A percentile compares a stretch with the other conserved stretches of the same genome.
Conservation (phyloP, 2,888 invertebrate genomes). For the Cordylochernes scorpioides region DNA sequence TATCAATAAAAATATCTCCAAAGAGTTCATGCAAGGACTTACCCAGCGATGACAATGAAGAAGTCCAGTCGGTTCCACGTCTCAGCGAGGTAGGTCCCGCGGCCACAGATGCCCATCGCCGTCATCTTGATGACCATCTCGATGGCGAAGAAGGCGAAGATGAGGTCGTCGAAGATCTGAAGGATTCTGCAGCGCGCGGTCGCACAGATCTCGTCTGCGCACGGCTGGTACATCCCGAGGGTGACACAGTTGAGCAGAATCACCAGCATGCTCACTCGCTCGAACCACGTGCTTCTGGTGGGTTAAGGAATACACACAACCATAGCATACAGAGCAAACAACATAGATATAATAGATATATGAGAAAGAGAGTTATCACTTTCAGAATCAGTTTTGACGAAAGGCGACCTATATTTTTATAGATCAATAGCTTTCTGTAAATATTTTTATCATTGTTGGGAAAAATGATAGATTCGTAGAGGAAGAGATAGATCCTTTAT, state of each 20-base stretch:
- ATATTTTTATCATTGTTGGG: too few species aligned
- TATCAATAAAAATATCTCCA: too few species aligned
- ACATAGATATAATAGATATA: too few species aligned
- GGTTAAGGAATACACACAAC: conserved; percentile 7
- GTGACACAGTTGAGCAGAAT: conserved; percentile 95
- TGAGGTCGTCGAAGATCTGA: conserved; percentile 87
- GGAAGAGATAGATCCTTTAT: too few species aligned
- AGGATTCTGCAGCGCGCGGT: conserved; percentile 25
- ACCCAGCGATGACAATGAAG: conserved; percentile 93
- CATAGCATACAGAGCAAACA: too few species aligned
- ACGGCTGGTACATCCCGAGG: conserved; percentile 97
- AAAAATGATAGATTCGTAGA: too few species aligned
- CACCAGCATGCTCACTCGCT: conserved; percentile 88
- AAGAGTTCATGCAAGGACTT: conserved; percentile 24
- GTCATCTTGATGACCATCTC: conserved; percentile 97
- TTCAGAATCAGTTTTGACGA: too few species aligned
- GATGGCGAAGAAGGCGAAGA: conserved; percentile 88
- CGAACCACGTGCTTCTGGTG: conserved; percentile 55
- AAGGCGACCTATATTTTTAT: too few species aligned
- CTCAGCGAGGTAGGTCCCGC: conserved; percentile 80
- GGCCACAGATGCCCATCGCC: conserved; percentile 85
- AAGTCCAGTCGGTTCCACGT: conserved; percentile 96
- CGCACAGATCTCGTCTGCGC: conserved; percentile 60
- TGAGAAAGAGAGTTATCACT: too few species aligned
- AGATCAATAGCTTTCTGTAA: too few species aligned